phyloP scores from a whole-genome alignment of 2,113 vertebrate genomes.

The Sylvietta virens region DNA sequence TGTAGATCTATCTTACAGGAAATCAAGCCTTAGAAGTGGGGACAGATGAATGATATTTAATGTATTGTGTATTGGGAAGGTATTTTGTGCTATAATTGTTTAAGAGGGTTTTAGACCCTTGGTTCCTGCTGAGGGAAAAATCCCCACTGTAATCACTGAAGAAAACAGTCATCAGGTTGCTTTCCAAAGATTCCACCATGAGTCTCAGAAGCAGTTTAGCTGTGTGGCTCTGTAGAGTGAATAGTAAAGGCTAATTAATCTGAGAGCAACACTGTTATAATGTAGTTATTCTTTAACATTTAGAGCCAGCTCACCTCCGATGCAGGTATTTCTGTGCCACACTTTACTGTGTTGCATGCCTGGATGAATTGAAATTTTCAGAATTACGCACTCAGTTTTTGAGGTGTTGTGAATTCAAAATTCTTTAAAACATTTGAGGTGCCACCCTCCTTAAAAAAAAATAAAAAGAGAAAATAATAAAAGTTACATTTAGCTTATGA shows the following conservation, averaged over 20 bases:
- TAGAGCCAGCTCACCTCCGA: not conserved
- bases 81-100: slow-evolving; percentile 33
- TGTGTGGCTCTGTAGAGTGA: not conserved
- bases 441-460: fast-evolving
- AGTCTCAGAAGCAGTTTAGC: slow-evolving; percentile 15
- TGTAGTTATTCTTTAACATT: not conserved
- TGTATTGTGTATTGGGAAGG: slow-evolving; percentile 18
- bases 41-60: not conserved
- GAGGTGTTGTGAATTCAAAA: not conserved
- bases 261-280: not conserved
- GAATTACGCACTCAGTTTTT: not conserved
- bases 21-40: not conserved
- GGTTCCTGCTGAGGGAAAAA: slow-evolving; percentile 19
- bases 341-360: not conserved
- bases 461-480: too few relatives aligned
- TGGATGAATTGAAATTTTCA: not conserved
- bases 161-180: slow-evolving; percentile 16
- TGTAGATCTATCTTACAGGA: not conserved
- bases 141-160: slow-evolving; percentile 37
- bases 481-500: not conserved
- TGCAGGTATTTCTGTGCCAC: not conserved
- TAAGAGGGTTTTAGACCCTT: slow-evolving; percentile 23
- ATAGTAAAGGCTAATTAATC: slow-evolving; percentile 24
- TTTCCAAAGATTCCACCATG: not conserved
- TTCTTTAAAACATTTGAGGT: not conserved